These are phyloP conservation scores for Caerostris extrusa DNA, from an alignment of 1,140 invertebrate species.

Conservation along the genomic window DNA sequence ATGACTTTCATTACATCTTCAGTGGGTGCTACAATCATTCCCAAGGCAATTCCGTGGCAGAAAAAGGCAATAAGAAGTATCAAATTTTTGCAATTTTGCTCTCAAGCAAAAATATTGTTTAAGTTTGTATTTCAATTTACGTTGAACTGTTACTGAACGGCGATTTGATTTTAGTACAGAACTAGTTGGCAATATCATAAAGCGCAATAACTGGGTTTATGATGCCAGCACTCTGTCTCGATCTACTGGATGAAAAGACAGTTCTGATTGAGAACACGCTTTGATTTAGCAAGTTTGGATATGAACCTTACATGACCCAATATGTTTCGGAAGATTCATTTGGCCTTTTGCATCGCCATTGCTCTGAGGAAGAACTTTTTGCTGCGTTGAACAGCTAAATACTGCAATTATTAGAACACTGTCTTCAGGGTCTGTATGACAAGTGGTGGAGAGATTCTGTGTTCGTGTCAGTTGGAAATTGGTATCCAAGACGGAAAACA, in stretches of 20 bases:
- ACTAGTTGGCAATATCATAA: neutral
- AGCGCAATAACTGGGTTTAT: slow-evolving; percentile 12
- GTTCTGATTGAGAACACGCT: neutral
- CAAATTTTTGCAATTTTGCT: no score
- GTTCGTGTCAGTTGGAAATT: neutral
- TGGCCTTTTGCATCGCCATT: neutral
- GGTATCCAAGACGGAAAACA: neutral
- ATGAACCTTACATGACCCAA: neutral
- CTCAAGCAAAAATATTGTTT: neutral
- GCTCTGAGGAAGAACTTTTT: slow-evolving; percentile 42
- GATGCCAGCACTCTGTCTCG: neutral
- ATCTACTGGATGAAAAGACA: neutral
- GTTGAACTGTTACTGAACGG: neutral
- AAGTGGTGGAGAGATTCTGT: neutral
- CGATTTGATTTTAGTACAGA: neutral
- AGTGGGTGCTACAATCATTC: slow-evolving; percentile 27
- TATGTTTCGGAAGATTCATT: slow-evolving; percentile 1
- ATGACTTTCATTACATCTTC: slow-evolving; percentile 3
- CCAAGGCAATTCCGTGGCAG: slow-evolving; percentile 1
- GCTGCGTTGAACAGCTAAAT: slow-evolving; percentile 5
- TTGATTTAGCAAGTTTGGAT: neutral
- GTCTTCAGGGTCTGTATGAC: neutral
- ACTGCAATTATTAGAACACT: neutral
- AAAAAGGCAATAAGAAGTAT: neutral
- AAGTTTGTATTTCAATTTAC: no score